Conservation (phyloP, 2,888 invertebrate species). For the Camponotus fellah region DNA sequence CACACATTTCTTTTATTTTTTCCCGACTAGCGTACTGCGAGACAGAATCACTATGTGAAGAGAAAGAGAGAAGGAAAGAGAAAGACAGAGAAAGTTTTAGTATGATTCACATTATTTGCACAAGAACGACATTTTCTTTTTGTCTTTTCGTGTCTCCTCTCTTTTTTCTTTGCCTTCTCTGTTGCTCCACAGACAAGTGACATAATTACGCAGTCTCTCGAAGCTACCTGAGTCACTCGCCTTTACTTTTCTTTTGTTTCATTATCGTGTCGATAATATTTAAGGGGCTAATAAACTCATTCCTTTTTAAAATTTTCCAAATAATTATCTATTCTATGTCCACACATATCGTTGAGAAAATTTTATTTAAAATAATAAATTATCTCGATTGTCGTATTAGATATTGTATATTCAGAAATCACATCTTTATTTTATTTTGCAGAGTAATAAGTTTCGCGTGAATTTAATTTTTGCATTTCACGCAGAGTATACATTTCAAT, state of each 20-base stretch:
- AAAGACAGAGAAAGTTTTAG: constrained; percentile 56
- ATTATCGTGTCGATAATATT: constrained; percentile 56
- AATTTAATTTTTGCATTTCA: not conserved
- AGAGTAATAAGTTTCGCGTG: not conserved
- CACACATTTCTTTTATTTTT: constrained; percentile 29
- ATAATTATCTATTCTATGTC: not conserved
- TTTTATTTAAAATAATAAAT: not conserved
- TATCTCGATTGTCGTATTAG: not conserved
- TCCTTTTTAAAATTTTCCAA: not conserved
- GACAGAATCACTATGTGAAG: constrained; percentile 54
- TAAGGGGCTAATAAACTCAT: constrained; percentile 10
- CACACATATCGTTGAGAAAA: not conserved
- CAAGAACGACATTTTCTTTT: constrained; percentile 56
- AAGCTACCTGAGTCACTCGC: constrained; percentile 81
- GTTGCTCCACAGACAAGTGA: constrained; percentile 78
- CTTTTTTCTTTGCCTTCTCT: constrained; percentile 66
- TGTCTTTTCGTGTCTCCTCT: constrained; percentile 56
- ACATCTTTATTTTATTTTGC: not conserved
- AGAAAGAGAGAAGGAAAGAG: constrained; percentile 48
- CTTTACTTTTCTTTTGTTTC: constrained; percentile 80
- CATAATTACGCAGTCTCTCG: constrained; percentile 82
- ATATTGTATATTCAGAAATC: not conserved
- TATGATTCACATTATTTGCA: constrained; percentile 82
- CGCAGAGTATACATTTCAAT: not conserved
- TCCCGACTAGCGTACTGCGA: not conserved